Conservation (phyloP, 2,888 invertebrate genomes). For the Agrypnus murinus region DNA sequence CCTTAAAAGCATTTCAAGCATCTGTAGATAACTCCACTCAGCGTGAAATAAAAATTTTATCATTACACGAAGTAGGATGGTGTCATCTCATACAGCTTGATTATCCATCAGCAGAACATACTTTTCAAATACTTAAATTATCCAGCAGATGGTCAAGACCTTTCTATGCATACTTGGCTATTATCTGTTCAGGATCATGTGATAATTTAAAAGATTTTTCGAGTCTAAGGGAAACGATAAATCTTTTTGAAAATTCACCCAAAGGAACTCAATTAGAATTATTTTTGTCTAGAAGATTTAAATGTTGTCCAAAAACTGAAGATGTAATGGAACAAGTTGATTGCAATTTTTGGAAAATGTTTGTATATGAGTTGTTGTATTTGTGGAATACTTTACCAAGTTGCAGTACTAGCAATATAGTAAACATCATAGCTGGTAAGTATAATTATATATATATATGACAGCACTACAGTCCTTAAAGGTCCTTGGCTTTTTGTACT, state of each 20-base stretch:
- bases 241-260: constrained; percentile 59
- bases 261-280: constrained; percentile 67
- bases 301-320: constrained; percentile 62
- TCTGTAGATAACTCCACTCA: constrained; percentile 77
- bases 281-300: constrained; percentile 63
- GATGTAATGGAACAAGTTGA: constrained; percentile 58
- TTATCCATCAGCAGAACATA: constrained; percentile 73
- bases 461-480: too few relatives aligned
- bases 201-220: constrained; percentile 58
- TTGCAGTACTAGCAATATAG: constrained; percentile 70
- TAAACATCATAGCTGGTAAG: constrained; percentile 70
- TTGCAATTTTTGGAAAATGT: constrained; percentile 73
- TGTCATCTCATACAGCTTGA: constrained; percentile 78
- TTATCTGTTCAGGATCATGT: constrained; percentile 66
- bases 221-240: constrained; percentile 62
- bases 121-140: constrained; percentile 74
- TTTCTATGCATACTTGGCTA: constrained; percentile 79
- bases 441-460: background rate
- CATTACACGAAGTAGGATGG: constrained; percentile 79
- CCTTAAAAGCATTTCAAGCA: constrained; percentile 75
- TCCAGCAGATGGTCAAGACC: constrained; percentile 79
- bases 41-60: constrained; percentile 77
- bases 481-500: too few relatives aligned
- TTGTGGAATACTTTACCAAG: constrained; percentile 80
- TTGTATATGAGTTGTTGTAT: constrained; percentile 79